Base-by-base conservation (phyloP, 2,888 invertebrate genomes). In the Luperina nickerlii region DNA sequence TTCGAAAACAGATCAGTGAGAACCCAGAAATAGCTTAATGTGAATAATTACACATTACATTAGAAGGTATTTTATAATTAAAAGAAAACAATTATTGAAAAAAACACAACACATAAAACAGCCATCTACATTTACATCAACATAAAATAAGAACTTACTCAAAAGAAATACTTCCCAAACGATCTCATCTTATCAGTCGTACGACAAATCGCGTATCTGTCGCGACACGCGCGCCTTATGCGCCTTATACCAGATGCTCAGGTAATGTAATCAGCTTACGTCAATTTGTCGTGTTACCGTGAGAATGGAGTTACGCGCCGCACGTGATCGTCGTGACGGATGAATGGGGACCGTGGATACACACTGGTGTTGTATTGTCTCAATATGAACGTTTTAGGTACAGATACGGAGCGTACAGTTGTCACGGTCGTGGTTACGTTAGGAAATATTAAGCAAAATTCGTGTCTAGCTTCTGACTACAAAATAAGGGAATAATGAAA, bases 261-360 rank as follows among this genome's bases (percentile, higher is more conserved):
- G 74, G 85, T 88, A 87, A 89, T 87, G 62, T 82, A 85, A 88
- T 88, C 85, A 87, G 79, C 87, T 87, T 81, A 84, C 78, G 87
- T 89, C 88, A 89, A 89, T 88, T 87, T 87, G 84, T 80, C 84
- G 82, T 79, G 76, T 89, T 81, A 84, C 78, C 82, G 82, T 79
- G 85, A 81, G 73, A 74, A 82, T 77, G 62, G 73, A 88, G 82
- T 77, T 76, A 81, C 79, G 75, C 74, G 66, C 48, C 66, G 83
- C 87, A 80, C 81, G 85, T 79, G 78, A 82, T 67, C 74, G 69
- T 70, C 20, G 62, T 81, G 87, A 83, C 73, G 74, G 76, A 79
- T 78, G 57, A 38, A 42, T 7, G 24, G 20, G 5, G 24, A 32
- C 74, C 57, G 60, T 68, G 75, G 76, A 57, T 51, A 68, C 74